These are phyloP conservation scores for Mus musculus DNA, from an alignment of 2,113 vertebrate species.

Conservation along the genomic window DNA sequence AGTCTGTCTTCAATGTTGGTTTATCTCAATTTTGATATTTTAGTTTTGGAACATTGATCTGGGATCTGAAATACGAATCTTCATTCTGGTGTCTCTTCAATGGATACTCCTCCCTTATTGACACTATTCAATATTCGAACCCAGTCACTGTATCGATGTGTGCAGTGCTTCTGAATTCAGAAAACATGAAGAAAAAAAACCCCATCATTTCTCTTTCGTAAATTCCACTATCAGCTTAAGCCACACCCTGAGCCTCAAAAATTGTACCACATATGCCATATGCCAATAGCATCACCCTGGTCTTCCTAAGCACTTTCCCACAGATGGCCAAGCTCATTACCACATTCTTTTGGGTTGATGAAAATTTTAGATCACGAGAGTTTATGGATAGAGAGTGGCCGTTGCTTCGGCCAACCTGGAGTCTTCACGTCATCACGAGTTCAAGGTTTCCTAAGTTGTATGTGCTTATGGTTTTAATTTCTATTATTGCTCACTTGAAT, in stretches of 20 bases:
- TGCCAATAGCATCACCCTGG: not conserved
- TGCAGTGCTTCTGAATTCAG: not conserved
- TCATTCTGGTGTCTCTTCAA: not conserved
- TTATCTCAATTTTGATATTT: not conserved
- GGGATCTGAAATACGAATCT: not conserved
- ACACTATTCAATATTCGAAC: not conserved
- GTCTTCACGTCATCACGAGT: not conserved
- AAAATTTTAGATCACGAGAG: not conserved
- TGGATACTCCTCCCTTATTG: not conserved
- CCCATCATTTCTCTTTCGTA: not conserved
- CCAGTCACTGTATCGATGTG: not conserved
- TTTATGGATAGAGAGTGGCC: not conserved
- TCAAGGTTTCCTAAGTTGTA: not conserved
- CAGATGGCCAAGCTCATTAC: not conserved
- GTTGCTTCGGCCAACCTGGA: not conserved
- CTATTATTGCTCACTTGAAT: not conserved
- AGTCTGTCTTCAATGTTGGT: not conserved
- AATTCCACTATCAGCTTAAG: not conserved
- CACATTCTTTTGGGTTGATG: not conserved
- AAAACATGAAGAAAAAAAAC: not conserved
- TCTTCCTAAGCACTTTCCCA: not conserved
- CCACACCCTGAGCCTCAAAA: not conserved
- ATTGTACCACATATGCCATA: not conserved
- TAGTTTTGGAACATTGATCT: not conserved
- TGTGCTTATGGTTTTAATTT: not conserved